These are phyloP conservation scores for Eidolon dupreanum DNA, from an alignment of 2,797 vertebrate species.

Conservation along the genomic window DNA sequence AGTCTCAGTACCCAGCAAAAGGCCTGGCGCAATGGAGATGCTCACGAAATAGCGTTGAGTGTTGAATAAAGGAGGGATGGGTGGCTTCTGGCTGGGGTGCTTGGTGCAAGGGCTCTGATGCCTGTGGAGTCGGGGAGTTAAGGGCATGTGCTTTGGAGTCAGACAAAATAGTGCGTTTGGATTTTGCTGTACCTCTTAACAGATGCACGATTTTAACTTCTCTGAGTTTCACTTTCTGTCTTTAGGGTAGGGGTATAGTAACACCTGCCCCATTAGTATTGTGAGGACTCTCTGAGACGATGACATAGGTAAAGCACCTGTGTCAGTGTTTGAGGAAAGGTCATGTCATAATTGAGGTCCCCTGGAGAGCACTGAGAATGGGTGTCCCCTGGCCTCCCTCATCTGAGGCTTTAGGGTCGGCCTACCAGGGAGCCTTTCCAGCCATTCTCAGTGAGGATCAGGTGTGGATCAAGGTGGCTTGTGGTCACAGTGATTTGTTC, in stretches of 20 bases:
- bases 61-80: background rate
- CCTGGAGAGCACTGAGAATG: background rate
- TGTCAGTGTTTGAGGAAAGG: background rate
- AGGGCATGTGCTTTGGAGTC: background rate
- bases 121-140: background rate
- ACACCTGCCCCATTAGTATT: accelerated
- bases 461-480: background rate
- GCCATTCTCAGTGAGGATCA: background rate
- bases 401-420: background rate
- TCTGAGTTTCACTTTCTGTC: background rate
- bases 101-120: background rate
- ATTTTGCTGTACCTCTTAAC: background rate
- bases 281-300: background rate
- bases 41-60: background rate
- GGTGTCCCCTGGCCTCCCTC: background rate
- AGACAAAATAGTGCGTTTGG: background rate
- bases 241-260: background rate
- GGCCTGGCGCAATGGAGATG: background rate
- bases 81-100: background rate
- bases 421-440: background rate
- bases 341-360: background rate
- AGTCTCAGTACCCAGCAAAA: background rate
- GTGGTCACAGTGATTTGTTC: background rate
- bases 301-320: accelerated
- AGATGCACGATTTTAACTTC: background rate